Evolutionary conservation across 2,797 vertebrate species (phyloP).

Genomic region (Mormyrops boulengeri): DNA sequence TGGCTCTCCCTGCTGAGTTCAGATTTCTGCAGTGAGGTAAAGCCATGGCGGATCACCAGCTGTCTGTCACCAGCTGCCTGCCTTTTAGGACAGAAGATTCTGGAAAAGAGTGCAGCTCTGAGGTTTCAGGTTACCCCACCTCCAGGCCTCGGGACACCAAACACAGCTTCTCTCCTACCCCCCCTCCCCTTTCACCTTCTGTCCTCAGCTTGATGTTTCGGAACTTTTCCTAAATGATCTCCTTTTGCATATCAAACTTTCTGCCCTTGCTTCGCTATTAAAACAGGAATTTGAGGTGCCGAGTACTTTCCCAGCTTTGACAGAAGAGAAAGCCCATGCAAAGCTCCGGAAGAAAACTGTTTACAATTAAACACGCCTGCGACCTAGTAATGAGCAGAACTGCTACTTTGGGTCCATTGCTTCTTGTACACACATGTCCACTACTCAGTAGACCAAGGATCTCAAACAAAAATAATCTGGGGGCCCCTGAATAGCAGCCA

Average conservation of each 20-base stretch:
- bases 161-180: not conserved
- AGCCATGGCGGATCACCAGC: not conserved
- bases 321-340: not conserved
- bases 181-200: not conserved
- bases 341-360: not conserved
- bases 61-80: not conserved
- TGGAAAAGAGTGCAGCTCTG: not conserved
- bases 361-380: not conserved
- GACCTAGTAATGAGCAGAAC: not conserved
- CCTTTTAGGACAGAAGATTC: constrained; percentile 9
- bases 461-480: not conserved
- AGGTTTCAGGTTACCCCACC: not conserved
- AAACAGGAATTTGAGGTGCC: not conserved
- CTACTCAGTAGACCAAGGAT: not conserved
- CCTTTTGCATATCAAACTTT: not conserved
- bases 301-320: not conserved
- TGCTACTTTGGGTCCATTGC: not conserved
- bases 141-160: not conserved
- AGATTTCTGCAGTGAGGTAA: constrained; percentile 7
- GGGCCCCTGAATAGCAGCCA: not conserved
- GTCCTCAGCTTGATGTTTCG: not conserved
- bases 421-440: not conserved
- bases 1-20: not conserved
- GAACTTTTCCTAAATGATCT: not conserved
- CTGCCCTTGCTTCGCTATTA: not conserved